Evolutionary conservation across 2,113 vertebrate genomes (phyloP).

Genomic region (Oostethus manadensis): DNA sequence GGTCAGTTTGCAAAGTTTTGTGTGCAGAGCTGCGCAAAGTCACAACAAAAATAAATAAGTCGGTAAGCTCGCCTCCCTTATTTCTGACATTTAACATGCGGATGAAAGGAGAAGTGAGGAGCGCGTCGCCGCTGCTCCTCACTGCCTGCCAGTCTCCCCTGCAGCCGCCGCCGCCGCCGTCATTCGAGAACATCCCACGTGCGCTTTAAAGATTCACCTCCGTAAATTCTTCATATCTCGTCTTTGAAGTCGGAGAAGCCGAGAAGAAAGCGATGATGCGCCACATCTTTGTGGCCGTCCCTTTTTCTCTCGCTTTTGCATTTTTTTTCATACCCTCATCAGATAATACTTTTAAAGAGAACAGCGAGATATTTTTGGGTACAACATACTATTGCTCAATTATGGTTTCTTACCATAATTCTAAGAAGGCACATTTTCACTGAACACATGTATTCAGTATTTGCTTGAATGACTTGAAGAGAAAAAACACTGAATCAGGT

Average conservation of each 20-base stretch:
- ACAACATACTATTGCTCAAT: not conserved
- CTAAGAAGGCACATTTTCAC: too few relatives aligned
- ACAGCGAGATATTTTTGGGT: not conserved
- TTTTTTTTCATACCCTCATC: slow-evolving; percentile 8
- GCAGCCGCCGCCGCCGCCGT: slow-evolving; percentile 40
- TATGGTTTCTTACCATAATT: not conserved
- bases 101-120: slow-evolving; percentile 14
- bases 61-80: slow-evolving; percentile 39
- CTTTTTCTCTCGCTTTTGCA: slow-evolving; percentile 15
- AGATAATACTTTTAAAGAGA: slow-evolving; percentile 32
- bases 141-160: slow-evolving; percentile 50
- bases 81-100: slow-evolving; percentile 34
- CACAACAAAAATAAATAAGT: slow-evolving; percentile 20
- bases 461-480: too few relatives aligned
- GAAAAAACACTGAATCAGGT: too few relatives aligned
- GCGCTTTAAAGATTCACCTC: slow-evolving; percentile 69
- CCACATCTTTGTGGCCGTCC: slow-evolving; percentile 38
- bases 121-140: too few relatives aligned
- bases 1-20: slow-evolving; percentile 5
- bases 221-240: slow-evolving; percentile 72
- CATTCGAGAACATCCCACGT: slow-evolving; percentile 64
- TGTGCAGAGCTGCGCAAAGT: slow-evolving; percentile 1
- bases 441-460: too few relatives aligned
- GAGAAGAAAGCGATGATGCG: slow-evolving; percentile 53
- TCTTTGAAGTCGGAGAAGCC: slow-evolving; percentile 63